Evolutionary conservation across 2,888 invertebrate genomes (phyloP), one percentile per base, ranked within the genome.

Genomic region (Stictocephala bisonia): DNA sequence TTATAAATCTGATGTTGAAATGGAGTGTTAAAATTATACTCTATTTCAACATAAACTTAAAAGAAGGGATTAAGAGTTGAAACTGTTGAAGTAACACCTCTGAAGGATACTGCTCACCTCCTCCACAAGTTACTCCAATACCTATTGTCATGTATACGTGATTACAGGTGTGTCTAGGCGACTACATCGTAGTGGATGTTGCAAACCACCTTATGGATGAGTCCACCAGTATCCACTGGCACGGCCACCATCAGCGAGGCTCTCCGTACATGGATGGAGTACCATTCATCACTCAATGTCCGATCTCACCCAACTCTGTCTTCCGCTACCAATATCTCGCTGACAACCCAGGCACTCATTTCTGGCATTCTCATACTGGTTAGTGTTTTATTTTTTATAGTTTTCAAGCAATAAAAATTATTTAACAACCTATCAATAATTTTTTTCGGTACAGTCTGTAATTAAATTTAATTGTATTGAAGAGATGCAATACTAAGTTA

Each of bases 211-310:
- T 96, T 83, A 87, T 90, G 81, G 91, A 92, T 0, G 94, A 95
- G 82, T 91, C 91, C 22, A 94, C 95, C 0, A 91, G 93, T 0
- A 90, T 97, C 20, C 97, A 97, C 81, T 97, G 96, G 96, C 97
- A 97, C 81, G 96, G 97, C 0, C 89, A 93, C 81, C 94, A 94
- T 81, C 93, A 94, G 83, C 84, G 85, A 67, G 88, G 88, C 0
- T 90, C 90, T 0, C 94, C 94, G 0, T 95, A 92, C 81, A 95
- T 95, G 94, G 95, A 96, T 78, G 95, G 95, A 0, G 94, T 94
- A 0, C 94, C 95, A 0, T 91, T 90, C 76, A 89, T 95, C 7
- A 93, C 94, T 0, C 95, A 95, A 83, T 95, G 95, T 78, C 94
- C 95, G 0, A 93, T 95, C 68, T 85, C 86, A 3, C 92, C 94